Conservation (phyloP, 2,888 invertebrate species). For the Phyllotreta striolata region DNA sequence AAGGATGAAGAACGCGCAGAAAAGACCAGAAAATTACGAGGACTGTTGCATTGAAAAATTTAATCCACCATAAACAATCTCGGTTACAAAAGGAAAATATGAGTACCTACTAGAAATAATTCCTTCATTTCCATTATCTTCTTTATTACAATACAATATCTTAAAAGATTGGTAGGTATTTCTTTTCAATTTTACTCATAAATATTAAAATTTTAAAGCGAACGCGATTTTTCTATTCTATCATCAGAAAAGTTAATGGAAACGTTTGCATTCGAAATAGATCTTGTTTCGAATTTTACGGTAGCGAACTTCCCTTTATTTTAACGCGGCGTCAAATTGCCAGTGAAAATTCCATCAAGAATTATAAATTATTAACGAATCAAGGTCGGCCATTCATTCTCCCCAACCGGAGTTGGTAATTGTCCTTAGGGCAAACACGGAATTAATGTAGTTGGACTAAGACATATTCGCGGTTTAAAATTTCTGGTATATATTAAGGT, state of each 20-base stretch:
- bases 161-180: too few species aligned
- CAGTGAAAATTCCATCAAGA: constrained; percentile 32
- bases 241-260: neutral
- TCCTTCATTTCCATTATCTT: too few species aligned
- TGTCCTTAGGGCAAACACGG: constrained; percentile 28
- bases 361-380: constrained; percentile 31
- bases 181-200: too few species aligned
- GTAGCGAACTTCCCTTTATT: constrained; percentile 14
- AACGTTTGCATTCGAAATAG: neutral
- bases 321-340: constrained; percentile 25
- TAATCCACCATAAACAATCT: too few species aligned
- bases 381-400: constrained; percentile 28
- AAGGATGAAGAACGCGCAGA: too few species aligned
- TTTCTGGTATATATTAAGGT: constrained; percentile 36
- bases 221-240: neutral
- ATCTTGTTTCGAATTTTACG: constrained; percentile 16
- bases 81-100: too few species aligned
- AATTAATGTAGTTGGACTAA: constrained; percentile 24
- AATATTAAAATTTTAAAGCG: neutral
- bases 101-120: too few species aligned
- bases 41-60: too few species aligned
- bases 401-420: constrained; percentile 24
- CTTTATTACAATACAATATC: too few species aligned
- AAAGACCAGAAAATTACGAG: too few species aligned
- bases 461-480: constrained; percentile 6